phyloP scores from a whole-genome alignment of 1,140 invertebrate genomes.

The Yoshiicerus persimilis region DNA sequence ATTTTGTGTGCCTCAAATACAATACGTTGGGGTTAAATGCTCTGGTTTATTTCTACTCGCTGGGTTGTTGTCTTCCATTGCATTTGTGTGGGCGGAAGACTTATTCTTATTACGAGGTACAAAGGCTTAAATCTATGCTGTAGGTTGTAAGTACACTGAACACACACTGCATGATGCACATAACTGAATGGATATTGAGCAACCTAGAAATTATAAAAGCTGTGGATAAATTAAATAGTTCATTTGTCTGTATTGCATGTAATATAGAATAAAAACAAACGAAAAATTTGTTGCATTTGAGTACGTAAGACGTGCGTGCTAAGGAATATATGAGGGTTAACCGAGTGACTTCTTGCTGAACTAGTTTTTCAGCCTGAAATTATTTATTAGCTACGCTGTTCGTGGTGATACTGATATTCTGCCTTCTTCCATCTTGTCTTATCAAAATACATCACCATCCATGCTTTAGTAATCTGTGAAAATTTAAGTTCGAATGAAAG shows the following conservation, averaged over 20 bases:
- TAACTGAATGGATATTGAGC: neutral
- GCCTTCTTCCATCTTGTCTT: neutral
- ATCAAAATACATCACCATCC: neutral
- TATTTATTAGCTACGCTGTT: neutral
- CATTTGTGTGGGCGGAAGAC: neutral
- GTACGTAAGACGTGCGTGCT: neutral
- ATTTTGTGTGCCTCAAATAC: neutral
- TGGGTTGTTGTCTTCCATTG: neutral
- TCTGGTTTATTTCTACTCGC: neutral
- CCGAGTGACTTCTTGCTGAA: neutral
- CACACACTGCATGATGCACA: neutral
- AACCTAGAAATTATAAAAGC: neutral
- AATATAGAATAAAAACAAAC: too few relatives aligned
- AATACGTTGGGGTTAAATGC: neutral
- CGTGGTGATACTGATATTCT: neutral
- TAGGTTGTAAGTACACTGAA: neutral
- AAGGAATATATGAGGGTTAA: neutral
- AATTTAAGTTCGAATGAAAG: neutral
- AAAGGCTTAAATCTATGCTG: too few relatives aligned
- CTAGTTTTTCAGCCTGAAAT: neutral
- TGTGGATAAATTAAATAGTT: neutral
- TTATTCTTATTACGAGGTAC: too few relatives aligned
- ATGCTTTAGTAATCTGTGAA: neutral
- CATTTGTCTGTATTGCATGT: neutral
- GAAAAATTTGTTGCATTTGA: neutral